Percentiles rank a stretch among this genome's conserved stretches.
These are phyloP conservation scores for Podarcis muralis DNA, from an alignment of 2,113 vertebrate genomes.

Conservation along the genomic window DNA sequence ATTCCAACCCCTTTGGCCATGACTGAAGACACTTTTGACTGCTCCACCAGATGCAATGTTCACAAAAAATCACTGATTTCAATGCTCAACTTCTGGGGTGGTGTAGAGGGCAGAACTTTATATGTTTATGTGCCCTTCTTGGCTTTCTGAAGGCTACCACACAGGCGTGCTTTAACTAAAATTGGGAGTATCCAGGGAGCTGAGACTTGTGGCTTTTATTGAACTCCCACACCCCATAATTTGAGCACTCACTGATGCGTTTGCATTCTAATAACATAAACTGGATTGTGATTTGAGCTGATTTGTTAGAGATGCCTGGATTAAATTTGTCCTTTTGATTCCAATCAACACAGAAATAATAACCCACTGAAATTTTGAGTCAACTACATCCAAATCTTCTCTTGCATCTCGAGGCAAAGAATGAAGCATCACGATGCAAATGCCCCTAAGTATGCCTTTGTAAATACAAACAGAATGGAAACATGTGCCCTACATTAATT, in stretches of 20 bases:
- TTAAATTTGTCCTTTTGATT: neutral
- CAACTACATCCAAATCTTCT: neutral
- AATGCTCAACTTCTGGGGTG: too few species aligned
- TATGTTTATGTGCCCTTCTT: too few species aligned
- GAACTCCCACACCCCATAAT: neutral
- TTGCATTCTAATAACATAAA: neutral
- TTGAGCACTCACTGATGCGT: neutral
- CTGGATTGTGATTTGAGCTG: neutral
- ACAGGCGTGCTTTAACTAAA: neutral
- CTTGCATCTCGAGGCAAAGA: conserved; percentile 5
- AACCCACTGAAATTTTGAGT: neutral
- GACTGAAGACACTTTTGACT: too few species aligned
- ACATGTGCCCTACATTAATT: neutral
- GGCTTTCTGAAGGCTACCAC: too few species aligned
- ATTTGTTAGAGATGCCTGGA: neutral
- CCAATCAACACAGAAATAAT: neutral
- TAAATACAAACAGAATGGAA: conserved; percentile 37
- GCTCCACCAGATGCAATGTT: too few species aligned
- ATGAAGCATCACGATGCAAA: neutral
- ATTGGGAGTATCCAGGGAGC: neutral
- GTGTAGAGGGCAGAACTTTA: too few species aligned
- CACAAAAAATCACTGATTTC: too few species aligned
- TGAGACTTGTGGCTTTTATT: too few species aligned
- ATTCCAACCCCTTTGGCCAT: too few species aligned
- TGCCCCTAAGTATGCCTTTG: conserved; percentile 10